Evolutionary conservation across 2,797 vertebrate genomes (phyloP).

Genomic region (Macroramphosus scolopax): DNA sequence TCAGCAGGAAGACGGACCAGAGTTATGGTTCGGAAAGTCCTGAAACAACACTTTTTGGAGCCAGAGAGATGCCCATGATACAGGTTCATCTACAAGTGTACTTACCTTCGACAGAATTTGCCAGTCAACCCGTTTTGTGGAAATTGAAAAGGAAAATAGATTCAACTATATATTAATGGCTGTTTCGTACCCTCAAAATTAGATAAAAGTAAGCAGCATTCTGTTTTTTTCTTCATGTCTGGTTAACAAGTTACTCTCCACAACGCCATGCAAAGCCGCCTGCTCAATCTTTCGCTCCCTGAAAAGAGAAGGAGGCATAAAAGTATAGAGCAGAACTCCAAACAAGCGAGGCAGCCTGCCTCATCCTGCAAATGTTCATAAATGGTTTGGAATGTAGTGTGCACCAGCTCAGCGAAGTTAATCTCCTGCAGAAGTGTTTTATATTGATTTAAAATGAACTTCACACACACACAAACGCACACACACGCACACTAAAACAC

Average conservation of each 20-base stretch:
- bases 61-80: conserved; percentile 8
- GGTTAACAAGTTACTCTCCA: conserved; percentile 1
- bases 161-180: too few species aligned
- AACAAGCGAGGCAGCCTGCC: conserved; percentile 26
- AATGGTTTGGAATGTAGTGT: conserved; percentile 75
- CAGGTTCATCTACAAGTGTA: conserved; percentile 5
- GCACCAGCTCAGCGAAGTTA: conserved; percentile 47
- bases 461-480: conserved; percentile 22
- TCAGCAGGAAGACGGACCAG: conserved; percentile 53
- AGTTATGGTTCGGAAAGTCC: conserved; percentile 39
- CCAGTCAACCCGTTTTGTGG: neutral
- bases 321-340: conserved; percentile 28
- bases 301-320: conserved; percentile 28
- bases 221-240: conserved; percentile 2
- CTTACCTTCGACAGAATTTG: neutral
- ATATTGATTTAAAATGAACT: conserved; percentile 68
- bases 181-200: too few species aligned
- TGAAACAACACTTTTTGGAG: conserved; percentile 37
- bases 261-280: conserved; percentile 8
- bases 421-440: conserved; percentile 56
- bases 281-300: conserved; percentile 12
- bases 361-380: conserved; percentile 72
- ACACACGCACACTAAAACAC: conserved; percentile 17
- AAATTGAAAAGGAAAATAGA: too few species aligned
- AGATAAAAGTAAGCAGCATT: neutral